A percentile compares a stretch with the other conserved stretches of the same genome.
These are phyloP conservation scores for Zaprionus lineosus DNA, from an alignment of 2,888 invertebrate species.

Conservation along the genomic window DNA sequence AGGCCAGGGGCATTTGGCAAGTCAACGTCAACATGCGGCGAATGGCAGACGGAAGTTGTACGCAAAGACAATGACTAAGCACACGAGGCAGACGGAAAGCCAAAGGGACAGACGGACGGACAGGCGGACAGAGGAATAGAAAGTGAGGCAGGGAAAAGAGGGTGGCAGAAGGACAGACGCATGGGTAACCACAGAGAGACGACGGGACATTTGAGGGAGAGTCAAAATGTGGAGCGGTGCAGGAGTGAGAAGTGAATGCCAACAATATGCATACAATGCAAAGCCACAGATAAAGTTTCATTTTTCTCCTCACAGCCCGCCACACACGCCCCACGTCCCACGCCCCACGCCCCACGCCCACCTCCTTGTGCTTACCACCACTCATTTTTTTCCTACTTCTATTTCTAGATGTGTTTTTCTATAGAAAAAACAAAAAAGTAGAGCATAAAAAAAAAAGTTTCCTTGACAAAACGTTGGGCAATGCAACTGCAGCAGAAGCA, in stretches of 20 bases:
- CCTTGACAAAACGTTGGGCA: slow-evolving; percentile 44
- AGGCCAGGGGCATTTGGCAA: slow-evolving; percentile 48
- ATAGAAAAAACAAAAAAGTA: slow-evolving; percentile 22
- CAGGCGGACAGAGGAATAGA: slow-evolving; percentile 5
- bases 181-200: slow-evolving; percentile 10
- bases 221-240: neutral
- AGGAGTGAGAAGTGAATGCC: slow-evolving; percentile 24
- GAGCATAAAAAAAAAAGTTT: slow-evolving; percentile 43
- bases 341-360: too few relatives aligned
- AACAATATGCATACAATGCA: slow-evolving; percentile 71
- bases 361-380: neutral
- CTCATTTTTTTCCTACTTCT: slow-evolving; percentile 9
- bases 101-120: slow-evolving; percentile 9
- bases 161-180: slow-evolving; percentile 21
- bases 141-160: too few relatives aligned
- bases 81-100: slow-evolving; percentile 41
- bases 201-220: neutral
- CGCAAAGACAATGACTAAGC: slow-evolving; percentile 76
- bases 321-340: too few relatives aligned
- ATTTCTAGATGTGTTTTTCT: slow-evolving; percentile 4
- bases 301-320: too few relatives aligned
- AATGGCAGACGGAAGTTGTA: slow-evolving; percentile 70
- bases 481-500: slow-evolving; percentile 36
- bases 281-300: slow-evolving; percentile 68
- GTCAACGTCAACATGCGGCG: slow-evolving; percentile 64